Evolutionary conservation across 1,140 invertebrate species (phyloP).

Genomic region (Thaumatotibia leucotreta): DNA sequence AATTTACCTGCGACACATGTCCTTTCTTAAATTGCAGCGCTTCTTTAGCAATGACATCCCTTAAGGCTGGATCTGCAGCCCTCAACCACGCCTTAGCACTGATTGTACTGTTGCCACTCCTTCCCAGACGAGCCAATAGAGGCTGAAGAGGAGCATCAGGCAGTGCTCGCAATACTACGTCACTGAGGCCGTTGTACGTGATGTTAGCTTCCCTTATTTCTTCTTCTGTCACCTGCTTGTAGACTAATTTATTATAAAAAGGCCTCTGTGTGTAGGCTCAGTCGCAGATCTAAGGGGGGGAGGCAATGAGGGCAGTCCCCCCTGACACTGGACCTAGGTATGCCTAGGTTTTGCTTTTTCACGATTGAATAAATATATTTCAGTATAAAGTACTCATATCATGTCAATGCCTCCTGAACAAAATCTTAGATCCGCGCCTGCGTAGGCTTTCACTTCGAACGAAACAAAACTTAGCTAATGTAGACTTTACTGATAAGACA

Average conservation of each 20-base stretch:
- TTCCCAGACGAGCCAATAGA: constrained; percentile 80
- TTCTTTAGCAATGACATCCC: constrained; percentile 90
- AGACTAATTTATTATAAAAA: constrained; percentile 7
- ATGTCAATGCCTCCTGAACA: too few species aligned
- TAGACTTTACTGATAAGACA: too few species aligned
- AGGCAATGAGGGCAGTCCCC: too few species aligned
- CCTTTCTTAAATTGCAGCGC: constrained; percentile 88
- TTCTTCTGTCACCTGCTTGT: constrained; percentile 79
- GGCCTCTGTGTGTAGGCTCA: background rate
- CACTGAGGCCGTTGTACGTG: constrained; percentile 84
- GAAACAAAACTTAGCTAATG: too few species aligned
- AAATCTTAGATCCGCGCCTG: too few species aligned
- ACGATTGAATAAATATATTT: too few species aligned
- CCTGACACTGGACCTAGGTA: too few species aligned
- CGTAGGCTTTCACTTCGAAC: too few species aligned
- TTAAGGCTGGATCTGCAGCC: constrained; percentile 84
- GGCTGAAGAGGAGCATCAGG: constrained; percentile 87
- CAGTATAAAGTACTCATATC: too few species aligned
- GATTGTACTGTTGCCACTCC: constrained; percentile 63
- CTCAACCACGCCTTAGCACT: constrained; percentile 84
- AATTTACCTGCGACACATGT: constrained; percentile 79
- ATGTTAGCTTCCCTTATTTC: constrained; percentile 82
- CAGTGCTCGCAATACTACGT: constrained; percentile 86
- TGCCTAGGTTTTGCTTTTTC: too few species aligned
- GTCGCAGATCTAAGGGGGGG: too few species aligned